phyloP scores from a whole-genome alignment of 2,113 vertebrate species.

The Nothocercus julius region DNA sequence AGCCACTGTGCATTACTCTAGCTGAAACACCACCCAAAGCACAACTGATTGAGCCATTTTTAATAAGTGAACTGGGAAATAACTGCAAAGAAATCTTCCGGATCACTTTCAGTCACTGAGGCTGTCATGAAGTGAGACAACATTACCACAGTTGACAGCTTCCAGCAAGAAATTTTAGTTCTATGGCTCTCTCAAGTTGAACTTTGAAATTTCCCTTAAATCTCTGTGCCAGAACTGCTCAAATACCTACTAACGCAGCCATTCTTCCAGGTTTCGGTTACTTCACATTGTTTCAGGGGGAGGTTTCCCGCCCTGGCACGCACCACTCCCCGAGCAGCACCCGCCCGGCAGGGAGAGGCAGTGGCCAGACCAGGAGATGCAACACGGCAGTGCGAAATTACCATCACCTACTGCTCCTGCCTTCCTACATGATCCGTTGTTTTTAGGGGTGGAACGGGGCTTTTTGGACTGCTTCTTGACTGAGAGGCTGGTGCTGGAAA shows the following conservation, averaged over 20 bases:
- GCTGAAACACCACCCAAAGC: background rate
- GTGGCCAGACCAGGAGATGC: background rate
- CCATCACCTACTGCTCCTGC: background rate
- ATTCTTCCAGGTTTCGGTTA: background rate
- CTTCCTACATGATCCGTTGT: background rate
- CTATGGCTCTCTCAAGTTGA: background rate
- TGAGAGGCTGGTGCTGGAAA: background rate
- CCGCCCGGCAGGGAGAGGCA: background rate
- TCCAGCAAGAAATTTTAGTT: background rate
- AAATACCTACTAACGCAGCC: background rate
- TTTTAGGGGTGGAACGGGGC: background rate
- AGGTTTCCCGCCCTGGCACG: background rate
- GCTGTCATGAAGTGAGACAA: background rate
- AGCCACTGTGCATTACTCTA: background rate
- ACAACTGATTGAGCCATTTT: background rate
- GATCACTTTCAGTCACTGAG: slow-evolving; percentile 5
- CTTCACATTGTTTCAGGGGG: background rate
- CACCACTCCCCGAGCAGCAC: background rate
- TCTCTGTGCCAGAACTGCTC: background rate
- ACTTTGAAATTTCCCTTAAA: slow-evolving; percentile 18
- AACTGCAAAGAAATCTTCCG: background rate
- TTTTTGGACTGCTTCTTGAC: background rate
- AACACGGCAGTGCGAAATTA: background rate
- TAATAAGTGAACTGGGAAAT: slow-evolving; percentile 12
- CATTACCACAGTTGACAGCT: background rate